Evolutionary conservation across 1,140 invertebrate species (phyloP).

Genomic region (Maniola jurtina): DNA sequence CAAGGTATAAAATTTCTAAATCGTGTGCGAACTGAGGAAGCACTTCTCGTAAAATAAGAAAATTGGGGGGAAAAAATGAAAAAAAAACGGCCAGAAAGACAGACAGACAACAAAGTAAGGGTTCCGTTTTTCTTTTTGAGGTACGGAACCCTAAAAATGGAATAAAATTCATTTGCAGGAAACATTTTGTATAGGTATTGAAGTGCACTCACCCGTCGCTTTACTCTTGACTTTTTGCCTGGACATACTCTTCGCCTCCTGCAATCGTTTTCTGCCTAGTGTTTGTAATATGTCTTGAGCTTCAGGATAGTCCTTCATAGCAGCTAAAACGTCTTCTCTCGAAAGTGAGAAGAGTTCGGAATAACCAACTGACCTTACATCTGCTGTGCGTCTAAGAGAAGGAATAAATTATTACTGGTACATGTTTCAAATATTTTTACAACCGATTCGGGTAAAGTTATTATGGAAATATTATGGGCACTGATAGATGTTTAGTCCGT

Average conservation of each 20-base stretch:
- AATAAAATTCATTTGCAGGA: too few relatives aligned
- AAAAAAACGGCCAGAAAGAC: too few relatives aligned
- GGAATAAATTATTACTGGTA: background rate
- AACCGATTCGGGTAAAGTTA: too few relatives aligned
- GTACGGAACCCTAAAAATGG: too few relatives aligned
- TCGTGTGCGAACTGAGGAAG: too few relatives aligned
- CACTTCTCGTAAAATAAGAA: too few relatives aligned
- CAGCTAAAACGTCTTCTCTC: constrained; percentile 94
- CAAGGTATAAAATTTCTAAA: too few relatives aligned
- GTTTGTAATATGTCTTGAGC: constrained; percentile 95
- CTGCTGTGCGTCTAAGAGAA: constrained; percentile 90
- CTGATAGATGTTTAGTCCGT: too few relatives aligned
- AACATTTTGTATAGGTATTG: background rate
- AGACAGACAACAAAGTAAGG: too few relatives aligned
- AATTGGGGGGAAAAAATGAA: too few relatives aligned
- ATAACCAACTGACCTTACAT: constrained; percentile 97
- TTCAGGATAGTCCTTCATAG: constrained; percentile 98
- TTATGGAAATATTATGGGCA: background rate
- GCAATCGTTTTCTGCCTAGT: constrained; percentile 90
- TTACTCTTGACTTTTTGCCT: constrained; percentile 62
- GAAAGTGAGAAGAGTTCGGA: constrained; percentile 97
- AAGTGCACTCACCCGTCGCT: constrained; percentile 5
- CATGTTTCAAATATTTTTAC: too few relatives aligned
- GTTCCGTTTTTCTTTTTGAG: too few relatives aligned
- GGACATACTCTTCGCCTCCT: constrained; percentile 84